Evolutionary conservation across 2,113 vertebrate species (phyloP).

Genomic region (Leucoraja erinaceus): DNA sequence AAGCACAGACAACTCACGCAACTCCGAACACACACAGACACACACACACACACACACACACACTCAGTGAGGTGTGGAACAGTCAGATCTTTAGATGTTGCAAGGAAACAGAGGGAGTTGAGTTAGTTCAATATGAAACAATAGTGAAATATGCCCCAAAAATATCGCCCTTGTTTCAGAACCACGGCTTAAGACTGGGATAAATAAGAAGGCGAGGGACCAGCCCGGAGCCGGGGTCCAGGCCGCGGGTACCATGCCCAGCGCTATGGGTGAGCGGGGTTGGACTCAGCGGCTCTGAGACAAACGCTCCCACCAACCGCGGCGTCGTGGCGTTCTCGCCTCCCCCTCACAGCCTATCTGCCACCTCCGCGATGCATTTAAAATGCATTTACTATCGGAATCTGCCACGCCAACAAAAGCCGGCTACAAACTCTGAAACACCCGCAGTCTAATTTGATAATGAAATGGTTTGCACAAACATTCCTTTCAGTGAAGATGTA

Average conservation of each 20-base stretch:
- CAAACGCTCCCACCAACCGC: no score
- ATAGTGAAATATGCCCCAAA: not conserved
- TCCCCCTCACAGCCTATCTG: no score
- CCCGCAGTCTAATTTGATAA: not conserved
- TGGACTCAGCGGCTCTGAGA: no score
- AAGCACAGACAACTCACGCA: not conserved
- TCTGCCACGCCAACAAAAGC: not conserved
- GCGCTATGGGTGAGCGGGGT: no score
- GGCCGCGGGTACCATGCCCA: no score
- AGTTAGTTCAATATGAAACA: not conserved
- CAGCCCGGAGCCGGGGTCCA: no score
- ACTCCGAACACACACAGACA: conserved; percentile 42
- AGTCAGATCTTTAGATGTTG: not conserved
- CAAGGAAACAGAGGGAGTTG: not conserved
- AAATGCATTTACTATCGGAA: not conserved
- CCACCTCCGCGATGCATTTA: not conserved
- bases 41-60: conserved; percentile 41
- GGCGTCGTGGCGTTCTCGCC: no score
- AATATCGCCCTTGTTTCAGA: not conserved
- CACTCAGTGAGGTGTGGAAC: not conserved
- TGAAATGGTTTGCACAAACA: not conserved
- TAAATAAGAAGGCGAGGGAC: not conserved
- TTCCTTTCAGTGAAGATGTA: not conserved
- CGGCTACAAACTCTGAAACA: not conserved
- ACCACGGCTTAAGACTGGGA: no score